These are phyloP conservation scores for Porites cylindrica DNA, from an alignment of 92 coral and sea anemone genomes.

Conservation along the genomic window DNA sequence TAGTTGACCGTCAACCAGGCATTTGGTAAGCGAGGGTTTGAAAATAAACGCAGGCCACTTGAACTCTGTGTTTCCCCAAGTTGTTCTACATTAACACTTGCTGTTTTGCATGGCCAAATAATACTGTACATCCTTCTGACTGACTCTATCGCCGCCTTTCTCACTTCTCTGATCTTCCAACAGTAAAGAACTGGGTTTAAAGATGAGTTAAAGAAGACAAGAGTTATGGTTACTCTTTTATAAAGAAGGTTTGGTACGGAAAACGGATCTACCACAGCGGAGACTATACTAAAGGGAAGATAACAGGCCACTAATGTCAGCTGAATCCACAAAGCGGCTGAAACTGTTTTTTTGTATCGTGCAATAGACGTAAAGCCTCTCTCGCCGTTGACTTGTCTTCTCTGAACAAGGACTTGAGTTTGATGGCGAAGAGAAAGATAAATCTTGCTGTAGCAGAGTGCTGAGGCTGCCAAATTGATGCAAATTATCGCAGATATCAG, in stretches of 20 bases:
- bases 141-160: not conserved
- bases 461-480: not conserved
- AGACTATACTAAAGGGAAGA: not conserved
- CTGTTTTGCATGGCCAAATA: not conserved
- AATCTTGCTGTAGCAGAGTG: not conserved
- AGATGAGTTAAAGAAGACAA: constrained; percentile 1
- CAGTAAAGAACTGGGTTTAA: constrained; percentile 16
- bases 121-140: not conserved
- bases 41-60: not conserved
- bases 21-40: no score
- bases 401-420: not conserved
- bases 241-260: not conserved
- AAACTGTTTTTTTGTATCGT: constrained; percentile 1
- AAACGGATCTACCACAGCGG: not conserved
- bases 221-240: not conserved
- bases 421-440: not conserved
- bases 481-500: not conserved
- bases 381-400: not conserved
- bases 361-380: not conserved
- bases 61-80: not conserved
- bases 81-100: not conserved
- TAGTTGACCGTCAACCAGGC: no score
- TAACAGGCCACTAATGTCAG: not conserved
- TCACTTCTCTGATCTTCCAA: not conserved
- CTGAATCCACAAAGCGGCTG: not conserved